Evolutionary conservation across 2,797 vertebrate genomes (phyloP), one percentile per base, ranked within the genome.

Genomic region (Acipenser transmontanus): DNA sequence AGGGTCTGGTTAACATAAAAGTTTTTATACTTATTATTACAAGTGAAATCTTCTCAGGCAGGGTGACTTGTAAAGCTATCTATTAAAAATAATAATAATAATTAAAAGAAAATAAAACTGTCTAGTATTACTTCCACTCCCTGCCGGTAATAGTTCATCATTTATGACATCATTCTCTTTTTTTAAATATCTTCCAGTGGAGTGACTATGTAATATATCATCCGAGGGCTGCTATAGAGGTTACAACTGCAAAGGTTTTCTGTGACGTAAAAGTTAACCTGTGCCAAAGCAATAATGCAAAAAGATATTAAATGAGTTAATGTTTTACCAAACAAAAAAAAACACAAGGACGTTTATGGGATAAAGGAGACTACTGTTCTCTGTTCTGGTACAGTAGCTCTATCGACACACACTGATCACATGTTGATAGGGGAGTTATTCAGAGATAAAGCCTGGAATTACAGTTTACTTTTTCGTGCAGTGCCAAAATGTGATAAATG

Each of bases 231-330:
- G 34, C 34, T 34, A 34, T 1, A 34, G 17, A 17, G 17, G 2
- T 34, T 34, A 34, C 34, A 34, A 34, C n/a, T 54, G 52, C 52
- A 54, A 8, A 54, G 52, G 52, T n/a, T 88, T 89, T 90, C 84
- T 82, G 78, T 85, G 86, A 82, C 78, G 68, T 82, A 82, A 86
- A 80, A 87, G 86, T 87, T 88, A 91, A 88, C 89, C 84, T 88
- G 86, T 88, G 87, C 87, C 85, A 87, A 86, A 82, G 85, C 84
- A 87, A 86, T 86, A 85, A 84, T 82, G 83, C 81, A 17, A 8
- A 20, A 61, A 61, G 60, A 17, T 54, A 9, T 54, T 54, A n/a
- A 7, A n/a, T n/a, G n/a, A n/a, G 52, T 54, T 61, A 61, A 61
- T 61, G 17, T 34, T 61, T 61, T 8, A 61, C 20, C 60, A 61